Evolutionary conservation across 2,113 vertebrate species (phyloP), one percentile per base, ranked within the genome.

Genomic region (Pitta sordida): DNA sequence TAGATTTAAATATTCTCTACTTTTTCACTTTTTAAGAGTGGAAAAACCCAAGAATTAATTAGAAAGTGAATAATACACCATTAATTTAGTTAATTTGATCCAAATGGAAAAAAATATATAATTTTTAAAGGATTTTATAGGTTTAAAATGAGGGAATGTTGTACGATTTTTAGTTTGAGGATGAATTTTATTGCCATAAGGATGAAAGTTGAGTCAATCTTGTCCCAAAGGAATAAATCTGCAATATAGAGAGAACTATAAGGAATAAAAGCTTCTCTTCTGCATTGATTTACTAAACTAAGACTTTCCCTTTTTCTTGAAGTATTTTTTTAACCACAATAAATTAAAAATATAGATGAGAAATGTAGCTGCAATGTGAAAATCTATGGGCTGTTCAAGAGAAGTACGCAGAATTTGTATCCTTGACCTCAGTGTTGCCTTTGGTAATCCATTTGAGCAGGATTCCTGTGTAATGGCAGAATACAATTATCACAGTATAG

Each of bases 311-410:
- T 69, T 75, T 90, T 48, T 58, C 29, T 78, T 83, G 20, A 36
- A 10, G 23, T 7, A 13, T 9, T 62, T n/a, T 18, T 82, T 36
- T 18, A 14, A 46, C 19, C n/a, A 32, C 55, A 85, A 49, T 74
- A 58, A 95, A 87, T 91, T 93, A 83, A 93, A 94, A 95, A 62
- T 71, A 91, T 64, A 94, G 94, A 91, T 73, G 67, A 91, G 62
- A 91, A 83, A 60, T 83, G 92, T 91, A 75, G 13, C 56, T 69
- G 49, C 55, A 68, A 71, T 70, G 68, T 80, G 8, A 48, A 90
- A 92, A 92, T 93, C 79, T 90, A 86, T 91, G 78, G 32, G 16
- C 52, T 75, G 23, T 69, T 92, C 20, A 69, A 86, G 49, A 90
- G n/a, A 22, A 88, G 24, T 67, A 20, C 74, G 55, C 24, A 77